phyloP scores from a whole-genome alignment of 1,140 invertebrate species.

The Lordiphosa stackelbergi region DNA sequence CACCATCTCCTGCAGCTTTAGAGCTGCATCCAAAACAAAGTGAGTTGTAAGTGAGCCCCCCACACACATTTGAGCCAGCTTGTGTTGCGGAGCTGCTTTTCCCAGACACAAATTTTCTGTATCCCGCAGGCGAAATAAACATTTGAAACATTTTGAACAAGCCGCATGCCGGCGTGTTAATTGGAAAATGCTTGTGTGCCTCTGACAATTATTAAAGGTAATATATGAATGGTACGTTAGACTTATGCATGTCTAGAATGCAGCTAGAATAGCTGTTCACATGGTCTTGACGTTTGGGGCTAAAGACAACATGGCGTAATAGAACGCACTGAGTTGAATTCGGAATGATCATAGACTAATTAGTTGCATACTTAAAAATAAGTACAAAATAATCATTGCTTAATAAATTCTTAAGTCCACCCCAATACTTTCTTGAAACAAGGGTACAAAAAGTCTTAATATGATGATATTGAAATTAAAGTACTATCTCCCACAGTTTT shows the following conservation, averaged over 20 bases:
- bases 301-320: too few species aligned
- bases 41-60: constrained; percentile 51
- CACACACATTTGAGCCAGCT: constrained; percentile 11
- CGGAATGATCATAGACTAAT: too few species aligned
- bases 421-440: too few species aligned
- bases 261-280: background rate
- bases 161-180: constrained; percentile 50
- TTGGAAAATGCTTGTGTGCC: constrained; percentile 60
- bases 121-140: constrained; percentile 39
- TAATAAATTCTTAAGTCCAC: too few species aligned
- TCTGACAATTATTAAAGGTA: constrained; percentile 56
- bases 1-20: constrained; percentile 1
- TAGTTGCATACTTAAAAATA: too few species aligned
- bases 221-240: constrained; percentile 21
- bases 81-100: too few species aligned
- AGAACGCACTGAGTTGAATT: too few species aligned
- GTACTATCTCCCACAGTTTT: too few species aligned
- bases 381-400: too few species aligned
- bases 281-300: too few species aligned
- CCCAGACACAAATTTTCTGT: constrained; percentile 7
- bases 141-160: constrained; percentile 31
- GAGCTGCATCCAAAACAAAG: constrained; percentile 32
- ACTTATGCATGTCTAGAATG: constrained; percentile 1
- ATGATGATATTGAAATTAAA: too few species aligned
- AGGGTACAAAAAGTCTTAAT: too few species aligned